Base-by-base conservation (phyloP, 2,113 vertebrate genomes). In the Chunga burmeisteri region DNA sequence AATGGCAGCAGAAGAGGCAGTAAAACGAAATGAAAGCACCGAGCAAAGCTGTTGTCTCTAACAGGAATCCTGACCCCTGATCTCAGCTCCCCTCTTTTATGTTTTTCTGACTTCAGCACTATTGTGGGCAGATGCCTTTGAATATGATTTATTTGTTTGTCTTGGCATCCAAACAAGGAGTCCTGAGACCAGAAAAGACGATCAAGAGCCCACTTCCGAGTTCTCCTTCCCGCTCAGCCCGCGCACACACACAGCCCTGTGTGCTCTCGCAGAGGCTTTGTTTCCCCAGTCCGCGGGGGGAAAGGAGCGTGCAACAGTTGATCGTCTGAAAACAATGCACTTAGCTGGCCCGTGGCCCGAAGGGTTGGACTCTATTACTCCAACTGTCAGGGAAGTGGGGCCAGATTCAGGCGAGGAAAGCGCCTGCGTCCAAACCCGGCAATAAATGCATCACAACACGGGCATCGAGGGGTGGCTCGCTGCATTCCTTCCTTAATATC, bases 121-220 rank as follows among this genome's bases (percentile, higher is more conserved):
- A 30, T 86, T 95, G 95, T 78, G 83, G 88, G 73, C 78, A 93
- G 95, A 97, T 95, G 94, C 96, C 95, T 97, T 96, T 96, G 94
- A 72, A 95, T 97, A 94, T 83, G 96, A 95, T 97, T 93, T 95
- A 96, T 97, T 97, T 98, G 96, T 98, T 98, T 98, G 97, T 87
- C 95, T 98, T 98, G 98, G 98, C 98, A 80, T 46, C 93, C 96
- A 96, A 92, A 65, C 46, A 23, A 93, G 49, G 89, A 90, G 83
- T 67, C 88, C 95, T 81, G 96, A 81, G 97, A 94, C 95, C 93
- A 91, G 94, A 92, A 77, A 92, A 95, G 96, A 95, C 47, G 68
- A 94, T 93, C 68, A 36, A 97, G 95, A 96, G 96, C 92, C 95
- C 79, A 59, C 88, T 98, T 98, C 97, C 91, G 94, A 98, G 97